A percentile compares a stretch with the other conserved stretches of the same genome.
phyloP scores from a whole-genome alignment of 1,140 invertebrate species.

The Micrasema longulum region DNA sequence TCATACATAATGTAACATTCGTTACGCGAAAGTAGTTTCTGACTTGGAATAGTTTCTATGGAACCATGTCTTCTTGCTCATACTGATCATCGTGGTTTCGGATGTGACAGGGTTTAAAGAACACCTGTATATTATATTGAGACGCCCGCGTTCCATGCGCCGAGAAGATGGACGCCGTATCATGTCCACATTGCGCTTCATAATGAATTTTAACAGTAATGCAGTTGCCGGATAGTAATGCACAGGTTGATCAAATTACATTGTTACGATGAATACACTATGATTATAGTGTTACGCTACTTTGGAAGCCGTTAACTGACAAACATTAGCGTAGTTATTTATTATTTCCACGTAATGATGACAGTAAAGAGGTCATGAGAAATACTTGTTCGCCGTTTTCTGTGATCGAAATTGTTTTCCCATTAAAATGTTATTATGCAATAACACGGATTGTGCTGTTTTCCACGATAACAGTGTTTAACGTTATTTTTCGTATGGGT shows the following conservation, averaged over 20 bases:
- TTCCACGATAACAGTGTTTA: conserved; percentile 3
- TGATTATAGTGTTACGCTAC: conserved; percentile 6
- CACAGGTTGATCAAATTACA: conserved; percentile 3
- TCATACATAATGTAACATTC: too few species aligned
- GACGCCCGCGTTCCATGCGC: too few species aligned
- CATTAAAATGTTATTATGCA: conserved; percentile 15
- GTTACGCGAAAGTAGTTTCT: too few species aligned
- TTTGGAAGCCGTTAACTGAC: conserved; percentile 11
- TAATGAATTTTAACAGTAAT: too few species aligned
- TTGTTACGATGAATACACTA: background rate
- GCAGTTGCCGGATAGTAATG: background rate
- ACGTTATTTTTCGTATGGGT: background rate
- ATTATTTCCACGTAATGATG: conserved; percentile 11
- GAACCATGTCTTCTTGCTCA: too few species aligned
- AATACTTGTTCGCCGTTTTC: conserved; percentile 7
- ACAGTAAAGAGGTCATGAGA: conserved; percentile 18
- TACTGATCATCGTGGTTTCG: too few species aligned
- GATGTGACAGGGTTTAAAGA: too few species aligned
- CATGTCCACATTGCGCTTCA: too few species aligned
- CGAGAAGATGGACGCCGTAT: too few species aligned
- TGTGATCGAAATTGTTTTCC: conserved; percentile 13
- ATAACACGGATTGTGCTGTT: conserved; percentile 22
- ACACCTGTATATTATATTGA: too few species aligned
- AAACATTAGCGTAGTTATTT: conserved; percentile 14
- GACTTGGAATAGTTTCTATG: too few species aligned